Percentiles rank a stretch among this genome's conserved stretches.
Evolutionary conservation across 1,140 invertebrate genomes (phyloP).

Genomic region (Archegozetes longisetosus): DNA sequence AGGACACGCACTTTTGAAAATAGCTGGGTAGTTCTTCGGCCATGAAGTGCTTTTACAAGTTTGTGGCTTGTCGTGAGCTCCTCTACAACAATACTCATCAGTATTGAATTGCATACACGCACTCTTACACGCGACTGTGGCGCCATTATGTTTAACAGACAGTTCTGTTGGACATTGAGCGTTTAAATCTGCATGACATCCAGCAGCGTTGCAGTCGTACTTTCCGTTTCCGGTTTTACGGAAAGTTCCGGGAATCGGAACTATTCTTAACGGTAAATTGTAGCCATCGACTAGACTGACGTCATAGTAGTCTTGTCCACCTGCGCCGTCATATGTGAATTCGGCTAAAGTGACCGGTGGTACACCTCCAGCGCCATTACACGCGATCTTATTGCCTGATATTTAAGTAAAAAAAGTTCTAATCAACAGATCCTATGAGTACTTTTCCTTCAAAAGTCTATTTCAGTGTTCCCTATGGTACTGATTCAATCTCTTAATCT

Average conservation of each 20-base stretch:
- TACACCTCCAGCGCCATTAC: constrained; percentile 17
- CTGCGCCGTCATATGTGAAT: constrained; percentile 23
- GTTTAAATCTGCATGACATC: constrained; percentile 28
- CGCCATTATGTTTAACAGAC: constrained; percentile 20
- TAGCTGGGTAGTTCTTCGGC: constrained; percentile 27
- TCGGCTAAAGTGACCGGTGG: constrained; percentile 26
- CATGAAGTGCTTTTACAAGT: constrained; percentile 27
- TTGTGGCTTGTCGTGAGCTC: constrained; percentile 26
- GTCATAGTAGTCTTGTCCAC: constrained; percentile 25
- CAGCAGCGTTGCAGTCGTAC: constrained; percentile 24
- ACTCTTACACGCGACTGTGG: constrained; percentile 32
- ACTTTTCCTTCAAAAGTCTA: no score
- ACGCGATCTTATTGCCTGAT: constrained; percentile 6
- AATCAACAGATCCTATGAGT: no score
- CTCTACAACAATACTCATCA: constrained; percentile 33
- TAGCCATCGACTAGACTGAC: constrained; percentile 27
- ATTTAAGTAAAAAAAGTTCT: not conserved
- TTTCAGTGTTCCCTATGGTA: no score
- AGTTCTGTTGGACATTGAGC: constrained; percentile 29
- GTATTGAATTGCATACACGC: constrained; percentile 26
- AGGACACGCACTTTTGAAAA: constrained; percentile 24
- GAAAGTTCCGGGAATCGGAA: constrained; percentile 17
- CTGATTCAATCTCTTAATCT: no score
- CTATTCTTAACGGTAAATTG: constrained; percentile 24
- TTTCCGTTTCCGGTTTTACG: not conserved